Evolutionary conservation across 2,888 invertebrate genomes (phyloP).

Genomic region (Gibbula magus): DNA sequence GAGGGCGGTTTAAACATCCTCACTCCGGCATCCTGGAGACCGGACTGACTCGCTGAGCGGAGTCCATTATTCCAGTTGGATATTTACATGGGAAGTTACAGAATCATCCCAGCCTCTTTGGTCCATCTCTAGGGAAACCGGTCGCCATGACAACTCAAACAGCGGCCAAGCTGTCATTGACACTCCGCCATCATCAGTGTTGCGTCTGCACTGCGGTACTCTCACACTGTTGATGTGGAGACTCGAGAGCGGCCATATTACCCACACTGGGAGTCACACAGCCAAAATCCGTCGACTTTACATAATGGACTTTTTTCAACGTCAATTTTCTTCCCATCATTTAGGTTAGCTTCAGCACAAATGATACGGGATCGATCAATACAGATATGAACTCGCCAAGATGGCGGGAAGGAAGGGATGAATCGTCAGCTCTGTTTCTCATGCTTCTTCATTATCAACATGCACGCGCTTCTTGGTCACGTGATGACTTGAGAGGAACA

Average conservation of each 20-base stretch:
- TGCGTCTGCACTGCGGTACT: neutral
- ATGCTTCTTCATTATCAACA: neutral
- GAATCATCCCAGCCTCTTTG: neutral
- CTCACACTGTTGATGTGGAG: neutral
- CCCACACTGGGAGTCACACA: neutral
- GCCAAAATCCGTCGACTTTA: neutral
- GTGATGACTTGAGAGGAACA: neutral
- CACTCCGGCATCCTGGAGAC: too few species aligned
- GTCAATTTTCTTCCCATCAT: neutral
- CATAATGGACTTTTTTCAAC: neutral
- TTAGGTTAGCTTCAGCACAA: neutral
- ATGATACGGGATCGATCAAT: neutral
- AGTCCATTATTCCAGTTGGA: neutral
- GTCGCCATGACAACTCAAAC: conserved; percentile 1
- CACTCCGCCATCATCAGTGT: neutral
- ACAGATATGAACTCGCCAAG: neutral
- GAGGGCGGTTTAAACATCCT: too few species aligned
- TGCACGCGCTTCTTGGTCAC: conserved; percentile 10
- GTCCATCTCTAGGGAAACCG: conserved; percentile 6
- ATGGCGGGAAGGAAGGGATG: neutral
- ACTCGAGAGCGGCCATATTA: neutral
- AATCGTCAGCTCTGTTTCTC: neutral
- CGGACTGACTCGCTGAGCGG: too few species aligned
- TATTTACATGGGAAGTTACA: neutral
- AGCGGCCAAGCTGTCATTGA: conserved; percentile 13